These are phyloP conservation scores for Holothuria scabra DNA, from an alignment of 53 echinoderm and acorn worm species.

Conservation along the genomic window DNA sequence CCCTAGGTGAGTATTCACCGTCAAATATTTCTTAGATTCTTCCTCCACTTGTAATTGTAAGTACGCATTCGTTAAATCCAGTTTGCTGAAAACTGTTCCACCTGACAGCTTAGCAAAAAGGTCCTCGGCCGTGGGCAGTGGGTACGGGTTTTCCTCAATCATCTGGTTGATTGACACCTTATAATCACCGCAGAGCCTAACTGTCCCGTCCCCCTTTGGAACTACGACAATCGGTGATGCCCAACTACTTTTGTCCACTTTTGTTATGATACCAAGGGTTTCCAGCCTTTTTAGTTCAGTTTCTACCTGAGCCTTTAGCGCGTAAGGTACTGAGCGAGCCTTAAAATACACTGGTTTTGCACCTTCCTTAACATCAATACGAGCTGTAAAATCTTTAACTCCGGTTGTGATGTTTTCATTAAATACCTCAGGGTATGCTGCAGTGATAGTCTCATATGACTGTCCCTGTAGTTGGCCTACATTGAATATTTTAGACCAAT, in stretches of 20 bases:
- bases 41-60: neutral
- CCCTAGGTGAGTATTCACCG: constrained; percentile 10
- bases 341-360: neutral
- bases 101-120: neutral
- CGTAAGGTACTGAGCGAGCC: neutral
- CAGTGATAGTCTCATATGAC: too few species aligned
- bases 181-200: constrained; percentile 4
- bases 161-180: constrained; percentile 4
- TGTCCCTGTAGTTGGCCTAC: too few species aligned
- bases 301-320: neutral
- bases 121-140: neutral
- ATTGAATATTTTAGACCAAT: too few species aligned
- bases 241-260: constrained; percentile 1
- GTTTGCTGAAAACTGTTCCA: neutral
- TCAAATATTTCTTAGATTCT: constrained; percentile 9
- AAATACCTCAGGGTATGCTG: too few species aligned
- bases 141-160: constrained; percentile 3
- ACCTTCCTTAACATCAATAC: neutral
- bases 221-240: neutral
- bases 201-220: neutral
- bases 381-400: neutral
- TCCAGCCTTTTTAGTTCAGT: constrained; percentile 14
- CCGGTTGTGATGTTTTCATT: too few species aligned
- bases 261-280: neutral
- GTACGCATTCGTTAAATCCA: constrained; percentile 4